Conservation (phyloP, 2,797 vertebrate species). For the Labeo calbasu region DNA sequence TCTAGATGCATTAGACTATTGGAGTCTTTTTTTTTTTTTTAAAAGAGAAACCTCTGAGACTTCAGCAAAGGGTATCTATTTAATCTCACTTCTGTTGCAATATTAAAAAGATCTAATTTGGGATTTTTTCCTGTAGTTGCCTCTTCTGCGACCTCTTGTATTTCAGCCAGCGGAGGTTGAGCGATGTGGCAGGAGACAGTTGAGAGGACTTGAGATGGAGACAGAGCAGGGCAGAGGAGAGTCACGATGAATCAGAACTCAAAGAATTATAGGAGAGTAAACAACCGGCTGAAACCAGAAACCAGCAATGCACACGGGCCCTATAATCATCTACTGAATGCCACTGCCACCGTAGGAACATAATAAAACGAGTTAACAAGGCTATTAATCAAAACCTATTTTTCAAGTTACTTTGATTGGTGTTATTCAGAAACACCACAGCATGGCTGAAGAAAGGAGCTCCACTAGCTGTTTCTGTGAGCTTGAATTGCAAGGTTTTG, state of each 20-base stretch:
- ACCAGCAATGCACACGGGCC: background rate
- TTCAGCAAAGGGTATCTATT: background rate
- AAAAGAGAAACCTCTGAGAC: background rate
- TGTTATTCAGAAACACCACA: constrained; percentile 18
- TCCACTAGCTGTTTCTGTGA: background rate
- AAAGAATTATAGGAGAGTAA: background rate
- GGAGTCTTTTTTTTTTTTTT: background rate
- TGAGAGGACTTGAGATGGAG: constrained; percentile 25
- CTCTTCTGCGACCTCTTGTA: constrained; percentile 11
- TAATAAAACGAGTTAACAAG: constrained; percentile 14
- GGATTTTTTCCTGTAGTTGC: background rate
- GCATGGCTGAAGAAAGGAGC: background rate
- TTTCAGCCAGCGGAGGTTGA: constrained; percentile 35
- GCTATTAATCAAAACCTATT: background rate
- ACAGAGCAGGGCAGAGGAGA: constrained; percentile 1
- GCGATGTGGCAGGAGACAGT: constrained; percentile 17
- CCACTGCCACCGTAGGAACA: background rate
- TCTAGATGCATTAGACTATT: no score
- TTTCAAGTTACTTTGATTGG: constrained; percentile 12
- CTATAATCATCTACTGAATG: background rate
- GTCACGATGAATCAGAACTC: constrained; percentile 5
- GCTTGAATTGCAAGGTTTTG: background rate
- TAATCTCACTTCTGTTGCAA: background rate
- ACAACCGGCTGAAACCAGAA: constrained; percentile 11
- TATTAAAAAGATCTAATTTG: background rate